These are phyloP conservation scores for Syngnathoides biaculeatus DNA, from an alignment of 2,113 vertebrate genomes.

Conservation along the genomic window DNA sequence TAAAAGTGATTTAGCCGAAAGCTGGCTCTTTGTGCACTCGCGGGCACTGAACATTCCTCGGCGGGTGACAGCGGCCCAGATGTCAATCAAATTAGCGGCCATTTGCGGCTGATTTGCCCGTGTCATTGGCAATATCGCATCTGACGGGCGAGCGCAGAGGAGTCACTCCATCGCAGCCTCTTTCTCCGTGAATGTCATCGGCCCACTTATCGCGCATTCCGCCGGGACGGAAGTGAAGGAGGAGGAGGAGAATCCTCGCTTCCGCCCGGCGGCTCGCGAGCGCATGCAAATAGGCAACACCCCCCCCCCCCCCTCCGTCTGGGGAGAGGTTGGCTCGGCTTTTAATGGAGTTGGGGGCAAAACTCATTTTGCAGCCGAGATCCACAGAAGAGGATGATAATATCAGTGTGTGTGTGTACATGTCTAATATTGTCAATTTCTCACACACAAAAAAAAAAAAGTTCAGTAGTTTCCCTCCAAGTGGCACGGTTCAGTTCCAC, in stretches of 20 bases:
- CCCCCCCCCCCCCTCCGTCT: conserved; percentile 81
- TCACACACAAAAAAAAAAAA: conserved; percentile 10
- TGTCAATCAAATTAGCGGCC: conserved; percentile 99
- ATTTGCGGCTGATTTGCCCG: conserved; percentile 99
- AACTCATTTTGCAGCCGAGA: conserved; percentile 96
- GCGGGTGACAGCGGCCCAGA: conserved; percentile 97
- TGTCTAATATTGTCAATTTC: background rate
- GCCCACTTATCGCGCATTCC: conserved; percentile 85
- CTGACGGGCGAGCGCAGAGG: conserved; percentile 85
- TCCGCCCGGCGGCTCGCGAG: conserved; percentile 89
- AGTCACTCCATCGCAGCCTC: conserved; percentile 64
- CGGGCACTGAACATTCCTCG: conserved; percentile 74
- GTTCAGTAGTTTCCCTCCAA: conserved; percentile 16
- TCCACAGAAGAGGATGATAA: conserved; percentile 80
- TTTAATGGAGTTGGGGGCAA: conserved; percentile 99
- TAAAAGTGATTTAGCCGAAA: conserved; percentile 98
- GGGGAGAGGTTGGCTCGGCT: conserved; percentile 91
- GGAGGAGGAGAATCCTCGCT: conserved; percentile 82
- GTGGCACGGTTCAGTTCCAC: background rate
- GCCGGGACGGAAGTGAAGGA: conserved; percentile 60
- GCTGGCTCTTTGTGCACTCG: conserved; percentile 79
- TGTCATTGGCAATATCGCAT: conserved; percentile 99
- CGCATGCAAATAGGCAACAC: conserved; percentile 96
- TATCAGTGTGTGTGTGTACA: conserved; percentile 47
- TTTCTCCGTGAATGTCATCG: conserved; percentile 98